Percentiles rank a stretch among this genome's conserved stretches.
These are phyloP conservation scores for Merops nubicus DNA, from an alignment of 2,113 vertebrate species.

Conservation along the genomic window DNA sequence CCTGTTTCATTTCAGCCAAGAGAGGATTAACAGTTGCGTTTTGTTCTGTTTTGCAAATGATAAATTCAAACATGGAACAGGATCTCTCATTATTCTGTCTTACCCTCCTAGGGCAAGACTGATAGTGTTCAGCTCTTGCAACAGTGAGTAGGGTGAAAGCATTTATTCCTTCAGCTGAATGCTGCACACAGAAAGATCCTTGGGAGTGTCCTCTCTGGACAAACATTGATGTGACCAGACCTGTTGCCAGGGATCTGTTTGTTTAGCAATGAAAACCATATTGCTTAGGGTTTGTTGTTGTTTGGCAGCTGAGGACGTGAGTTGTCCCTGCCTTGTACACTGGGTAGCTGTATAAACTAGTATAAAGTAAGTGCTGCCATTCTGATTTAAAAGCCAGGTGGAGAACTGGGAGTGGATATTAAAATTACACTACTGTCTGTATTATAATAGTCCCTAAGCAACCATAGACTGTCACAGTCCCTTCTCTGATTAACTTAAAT, in stretches of 20 bases:
- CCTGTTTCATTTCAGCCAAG: not conserved
- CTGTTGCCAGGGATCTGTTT: not conserved
- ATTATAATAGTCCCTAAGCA: not conserved
- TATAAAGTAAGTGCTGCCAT: not conserved
- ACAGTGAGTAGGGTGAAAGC: rapidly evolving
- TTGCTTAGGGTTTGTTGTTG: not conserved
- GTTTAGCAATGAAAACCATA: rapidly evolving
- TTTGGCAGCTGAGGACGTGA: not conserved
- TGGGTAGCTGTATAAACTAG: not conserved
- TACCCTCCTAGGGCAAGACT: not conserved
- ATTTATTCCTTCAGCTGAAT: not conserved
- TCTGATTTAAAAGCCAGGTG: not conserved
- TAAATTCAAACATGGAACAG: not conserved
- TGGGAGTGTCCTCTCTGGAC: not conserved
- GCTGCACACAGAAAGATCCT: not conserved
- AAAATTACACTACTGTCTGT: not conserved
- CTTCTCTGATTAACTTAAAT: not conserved
- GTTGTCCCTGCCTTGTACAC: not conserved
- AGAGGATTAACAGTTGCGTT: not conserved
- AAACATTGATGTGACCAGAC: not conserved
- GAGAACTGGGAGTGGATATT: not conserved
- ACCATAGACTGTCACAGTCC: not conserved
- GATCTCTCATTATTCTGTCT: not conserved
- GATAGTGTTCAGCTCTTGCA: not conserved
- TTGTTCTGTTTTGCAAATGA: not conserved